phyloP scores from a whole-genome alignment of 2,113 vertebrate species.

The Eolophus roseicapilla region DNA sequence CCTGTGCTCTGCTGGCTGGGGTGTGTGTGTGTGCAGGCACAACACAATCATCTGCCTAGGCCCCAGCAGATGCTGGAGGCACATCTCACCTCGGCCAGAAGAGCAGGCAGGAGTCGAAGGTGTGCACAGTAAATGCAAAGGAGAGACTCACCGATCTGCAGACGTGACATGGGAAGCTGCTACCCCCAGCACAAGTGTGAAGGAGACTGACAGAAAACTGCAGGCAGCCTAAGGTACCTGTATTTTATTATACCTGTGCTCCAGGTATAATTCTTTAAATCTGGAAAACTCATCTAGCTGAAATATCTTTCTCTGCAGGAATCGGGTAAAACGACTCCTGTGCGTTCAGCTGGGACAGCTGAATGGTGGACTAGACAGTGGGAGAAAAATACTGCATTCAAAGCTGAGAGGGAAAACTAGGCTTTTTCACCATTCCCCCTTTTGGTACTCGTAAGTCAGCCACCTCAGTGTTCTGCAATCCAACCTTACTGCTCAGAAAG shows the following conservation, averaged over 20 bases:
- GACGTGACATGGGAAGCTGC: rapidly evolving
- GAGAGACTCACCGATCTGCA: neutral
- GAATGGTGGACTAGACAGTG: neutral
- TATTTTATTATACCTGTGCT: neutral
- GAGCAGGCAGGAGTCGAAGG: neutral
- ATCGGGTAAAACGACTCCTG: neutral
- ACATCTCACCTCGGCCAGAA: neutral
- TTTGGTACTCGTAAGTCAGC: neutral
- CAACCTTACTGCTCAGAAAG: neutral
- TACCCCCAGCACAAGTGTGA: neutral
- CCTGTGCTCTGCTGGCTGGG: neutral
- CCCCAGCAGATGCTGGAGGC: neutral
- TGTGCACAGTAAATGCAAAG: neutral
- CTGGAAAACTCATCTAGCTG: conserved; percentile 14
- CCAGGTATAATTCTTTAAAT: conserved; percentile 9
- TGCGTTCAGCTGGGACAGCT: neutral
- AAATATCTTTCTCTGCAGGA: conserved; percentile 39
- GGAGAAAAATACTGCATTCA: neutral
- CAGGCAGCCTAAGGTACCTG: neutral
- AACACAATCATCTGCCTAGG: neutral
- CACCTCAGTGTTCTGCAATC: neutral
- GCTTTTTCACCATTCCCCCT: neutral
- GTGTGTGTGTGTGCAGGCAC: rapidly evolving
- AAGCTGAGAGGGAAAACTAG: neutral
- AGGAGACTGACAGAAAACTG: neutral